A percentile compares a stretch with the other conserved stretches of the same genome.
Evolutionary conservation across 2,797 vertebrate species (phyloP).

Genomic region (Prunella strophiata): DNA sequence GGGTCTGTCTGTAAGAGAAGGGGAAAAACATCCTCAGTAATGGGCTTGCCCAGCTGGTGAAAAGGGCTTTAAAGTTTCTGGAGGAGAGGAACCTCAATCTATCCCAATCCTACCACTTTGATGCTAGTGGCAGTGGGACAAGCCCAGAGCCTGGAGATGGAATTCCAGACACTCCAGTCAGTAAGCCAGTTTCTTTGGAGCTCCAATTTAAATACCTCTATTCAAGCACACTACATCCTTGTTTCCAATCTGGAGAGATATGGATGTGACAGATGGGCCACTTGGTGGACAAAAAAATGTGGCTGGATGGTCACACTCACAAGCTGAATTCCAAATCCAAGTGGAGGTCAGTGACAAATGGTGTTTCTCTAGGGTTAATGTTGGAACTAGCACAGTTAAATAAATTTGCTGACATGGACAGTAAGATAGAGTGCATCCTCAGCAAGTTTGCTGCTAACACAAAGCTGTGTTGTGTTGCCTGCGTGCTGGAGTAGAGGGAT

Average conservation of each 20-base stretch:
- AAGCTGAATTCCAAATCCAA: background rate
- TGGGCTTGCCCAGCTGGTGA: background rate
- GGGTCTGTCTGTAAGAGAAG: background rate
- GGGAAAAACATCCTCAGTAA: background rate
- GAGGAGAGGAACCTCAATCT: background rate
- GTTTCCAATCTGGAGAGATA: background rate
- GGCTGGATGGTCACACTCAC: background rate
- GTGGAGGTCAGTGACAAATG: background rate
- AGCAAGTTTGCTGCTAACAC: background rate
- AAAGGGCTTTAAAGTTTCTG: background rate
- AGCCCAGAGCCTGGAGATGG: background rate
- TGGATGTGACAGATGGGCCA: background rate
- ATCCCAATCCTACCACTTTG: background rate
- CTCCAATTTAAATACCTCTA: background rate
- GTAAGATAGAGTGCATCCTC: background rate
- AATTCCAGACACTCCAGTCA: background rate
- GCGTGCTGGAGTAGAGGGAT: too few relatives aligned
- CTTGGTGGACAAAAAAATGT: background rate
- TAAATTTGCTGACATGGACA: background rate
- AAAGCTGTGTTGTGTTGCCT: background rate
- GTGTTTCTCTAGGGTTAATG: background rate
- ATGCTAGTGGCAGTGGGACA: background rate
- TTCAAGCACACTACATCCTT: background rate
- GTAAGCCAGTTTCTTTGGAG: background rate
- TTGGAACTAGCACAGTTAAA: background rate